These are phyloP conservation scores for Drosophila albomicans DNA, from an alignment of 1,140 invertebrate genomes.

Conservation along the genomic window DNA sequence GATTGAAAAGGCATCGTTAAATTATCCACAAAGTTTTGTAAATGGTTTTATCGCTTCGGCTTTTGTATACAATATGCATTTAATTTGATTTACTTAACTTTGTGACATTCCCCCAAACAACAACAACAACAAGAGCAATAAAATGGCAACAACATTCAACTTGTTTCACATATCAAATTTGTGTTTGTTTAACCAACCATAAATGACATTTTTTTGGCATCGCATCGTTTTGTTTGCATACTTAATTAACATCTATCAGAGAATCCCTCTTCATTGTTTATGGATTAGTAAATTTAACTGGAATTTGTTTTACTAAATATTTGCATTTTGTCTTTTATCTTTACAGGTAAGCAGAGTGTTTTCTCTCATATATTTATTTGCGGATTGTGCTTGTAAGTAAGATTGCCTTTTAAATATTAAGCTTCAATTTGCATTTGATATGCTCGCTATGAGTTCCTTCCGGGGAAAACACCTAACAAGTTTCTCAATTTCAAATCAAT, in stretches of 20 bases:
- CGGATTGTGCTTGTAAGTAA: slow-evolving; percentile 16
- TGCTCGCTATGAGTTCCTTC: slow-evolving; percentile 3
- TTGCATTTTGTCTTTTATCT: slow-evolving; percentile 7
- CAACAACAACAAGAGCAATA: no score
- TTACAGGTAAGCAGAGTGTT: slow-evolving; percentile 58
- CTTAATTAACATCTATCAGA: slow-evolving; percentile 37
- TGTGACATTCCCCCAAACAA: slow-evolving; percentile 18
- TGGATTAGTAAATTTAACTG: background rate
- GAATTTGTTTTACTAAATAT: slow-evolving; percentile 9
- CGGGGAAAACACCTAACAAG: slow-evolving; percentile 33
- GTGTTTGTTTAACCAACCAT: slow-evolving; percentile 42
- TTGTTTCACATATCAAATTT: slow-evolving; percentile 30
- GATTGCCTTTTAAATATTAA: slow-evolving; percentile 10
- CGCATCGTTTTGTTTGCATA: slow-evolving; percentile 29
- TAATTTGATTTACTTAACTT: slow-evolving; percentile 39
- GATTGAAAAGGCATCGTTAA: slow-evolving; percentile 39
- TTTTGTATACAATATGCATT: slow-evolving; percentile 24
- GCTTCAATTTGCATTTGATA: slow-evolving; percentile 11
- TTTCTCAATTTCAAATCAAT: slow-evolving; percentile 66
- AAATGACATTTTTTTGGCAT: slow-evolving; percentile 29
- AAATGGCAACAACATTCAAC: slow-evolving; percentile 6
- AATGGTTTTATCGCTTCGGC: slow-evolving; percentile 34
- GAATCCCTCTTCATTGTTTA: background rate
- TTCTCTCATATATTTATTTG: background rate
- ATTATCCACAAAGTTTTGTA: slow-evolving; percentile 34